Evolutionary conservation across 2,113 vertebrate genomes (phyloP), one percentile per base, ranked within the genome.

Genomic region (Pyrgilauda ruficollis): DNA sequence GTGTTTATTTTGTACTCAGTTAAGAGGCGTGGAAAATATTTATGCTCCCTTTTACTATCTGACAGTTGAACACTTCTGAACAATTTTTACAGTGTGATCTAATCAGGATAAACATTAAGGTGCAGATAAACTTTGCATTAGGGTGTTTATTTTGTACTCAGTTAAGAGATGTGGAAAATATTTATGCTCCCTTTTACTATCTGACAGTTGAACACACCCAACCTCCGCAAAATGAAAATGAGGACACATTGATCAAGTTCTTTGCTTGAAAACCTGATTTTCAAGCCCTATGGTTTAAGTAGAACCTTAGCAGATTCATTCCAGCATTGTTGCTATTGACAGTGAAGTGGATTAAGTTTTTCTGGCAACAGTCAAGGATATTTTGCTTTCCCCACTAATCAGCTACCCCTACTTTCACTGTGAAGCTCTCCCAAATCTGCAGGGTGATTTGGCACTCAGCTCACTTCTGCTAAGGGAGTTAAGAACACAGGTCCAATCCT

Each of bases 281-380:
- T 88, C 49, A 90, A 70, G 61, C 35, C n/a, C 43, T n/a, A 14
- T 67, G 87, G 56, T 69, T 73, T 88, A 90, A 85, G 78, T 6
- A 84, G 49, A 93, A 52, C 37, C 64, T 78, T 85, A 64, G 58
- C 35, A 90, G 53, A 85, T 22, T 50, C 82, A 53, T 70, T 92
- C 55, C 58, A 77, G 73, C 30, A 66, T 78, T 88, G 75, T 90
- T 75, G 56, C 56, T 84, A 64, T 86, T 86, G 92, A 84, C 72
- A 95, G 61, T 80, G 68, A 94, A 86, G 82, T 66, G 76, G 75
- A 95, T 94, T 94, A 94, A 79, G 43, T 70, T 96, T 76, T 94
- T 67, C 62, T 95, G 76, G 75, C 93, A 93, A 46, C 35, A 85
- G 76, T 87, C 64, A 81, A 74, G n/a, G 49, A 94, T 90, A 86